Evolutionary conservation across 2,888 invertebrate species (phyloP), one percentile per base, ranked within the genome.

Genomic region (Fissipunctia ypsillon): DNA sequence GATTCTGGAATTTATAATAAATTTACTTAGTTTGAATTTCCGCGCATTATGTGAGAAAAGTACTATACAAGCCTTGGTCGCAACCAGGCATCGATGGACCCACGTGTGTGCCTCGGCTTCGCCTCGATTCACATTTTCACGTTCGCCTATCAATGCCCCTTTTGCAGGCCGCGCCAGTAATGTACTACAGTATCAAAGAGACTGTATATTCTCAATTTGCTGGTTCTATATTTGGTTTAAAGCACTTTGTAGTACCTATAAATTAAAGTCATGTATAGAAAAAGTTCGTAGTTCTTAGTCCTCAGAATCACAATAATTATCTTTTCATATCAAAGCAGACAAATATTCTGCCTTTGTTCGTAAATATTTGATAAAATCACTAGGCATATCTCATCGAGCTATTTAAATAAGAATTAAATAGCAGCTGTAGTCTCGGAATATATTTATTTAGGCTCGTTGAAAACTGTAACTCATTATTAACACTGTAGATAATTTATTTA

Each of bases 401-500:
- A 48, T 43, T 43, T 50, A 71, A 38, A 25, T 31, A n/a, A 56
- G 16, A 43, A 25, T 38, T 69, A 73, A 63, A 70, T 45, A 54
- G 2, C 28, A 50, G 22, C 12, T 41, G 3, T 35, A 22, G 14
- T 52, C 4, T 38, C 45, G 19, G 3, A 31, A 12, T 54, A 43
- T 76, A 28, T 59, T 59, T 76, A 38, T 60, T 72, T 35, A 43
- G 22, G 45, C 22, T 63, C 31, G 48, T 56, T 54, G 14, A 35
- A 52, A 0, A 61, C 6, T 72, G 19, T 28, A 54, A 16, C 28
- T 54, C 48, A 31, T 67, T 28, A 41, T 50, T 69, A 25, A 43
- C 41, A 50, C 12, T 50, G 16, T 14, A 41, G 35, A 52, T 35
- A 59, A 22, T n/a, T 48, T 35, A 35, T 48, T 3, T 16, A n/a